These are phyloP conservation scores for Pempheris klunzingeri DNA, from an alignment of 2,797 vertebrate species.

Conservation along the genomic window DNA sequence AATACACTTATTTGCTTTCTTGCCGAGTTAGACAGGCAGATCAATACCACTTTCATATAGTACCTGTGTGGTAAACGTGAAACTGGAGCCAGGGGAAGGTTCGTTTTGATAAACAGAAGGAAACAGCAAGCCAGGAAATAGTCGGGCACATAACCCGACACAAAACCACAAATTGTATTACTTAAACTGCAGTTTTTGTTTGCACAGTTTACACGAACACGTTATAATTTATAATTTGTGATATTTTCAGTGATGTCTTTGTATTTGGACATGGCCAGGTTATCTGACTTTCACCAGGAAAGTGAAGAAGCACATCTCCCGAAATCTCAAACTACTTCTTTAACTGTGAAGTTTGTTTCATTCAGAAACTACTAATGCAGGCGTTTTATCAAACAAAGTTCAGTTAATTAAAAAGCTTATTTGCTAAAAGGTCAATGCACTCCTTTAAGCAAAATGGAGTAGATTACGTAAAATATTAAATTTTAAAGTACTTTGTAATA, in stretches of 20 bases:
- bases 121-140: neutral
- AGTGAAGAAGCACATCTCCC: neutral
- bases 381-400: constrained; percentile 48
- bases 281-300: neutral
- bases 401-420: constrained; percentile 56
- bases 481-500: constrained; percentile 47
- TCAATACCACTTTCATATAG: neutral
- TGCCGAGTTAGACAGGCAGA: neutral
- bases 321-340: neutral
- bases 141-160: no score
- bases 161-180: neutral
- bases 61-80: neutral
- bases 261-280: neutral
- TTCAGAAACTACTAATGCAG: constrained; percentile 16
- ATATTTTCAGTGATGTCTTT: neutral
- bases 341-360: neutral
- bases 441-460: constrained; percentile 52
- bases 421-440: constrained; percentile 62
- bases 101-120: neutral
- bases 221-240: no score
- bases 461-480: constrained; percentile 54
- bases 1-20: neutral
- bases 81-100: neutral
- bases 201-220: no score
- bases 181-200: neutral